Evolutionary conservation across 2,797 vertebrate species (phyloP).

Genomic region (Agapornis canus): DNA sequence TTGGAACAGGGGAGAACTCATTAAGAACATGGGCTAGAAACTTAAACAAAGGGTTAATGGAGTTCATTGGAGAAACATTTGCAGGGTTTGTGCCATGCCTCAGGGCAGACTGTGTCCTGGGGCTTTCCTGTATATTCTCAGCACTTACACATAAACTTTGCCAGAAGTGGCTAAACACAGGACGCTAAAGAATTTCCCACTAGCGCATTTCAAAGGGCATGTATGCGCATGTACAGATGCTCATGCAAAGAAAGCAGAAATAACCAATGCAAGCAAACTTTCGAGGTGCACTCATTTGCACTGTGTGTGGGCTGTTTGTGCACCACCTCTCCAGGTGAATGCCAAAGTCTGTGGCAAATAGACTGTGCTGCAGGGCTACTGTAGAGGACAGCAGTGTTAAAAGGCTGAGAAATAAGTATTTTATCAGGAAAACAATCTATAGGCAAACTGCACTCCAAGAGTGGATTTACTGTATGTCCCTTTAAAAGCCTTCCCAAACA

Average conservation of each 20-base stretch:
- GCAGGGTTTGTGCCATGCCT: not conserved
- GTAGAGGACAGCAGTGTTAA: not conserved
- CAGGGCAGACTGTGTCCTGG: not conserved
- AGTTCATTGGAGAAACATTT: not conserved
- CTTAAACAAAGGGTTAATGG: not conserved
- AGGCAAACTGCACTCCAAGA: not conserved
- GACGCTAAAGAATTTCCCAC: not conserved
- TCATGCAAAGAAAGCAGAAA: not conserved
- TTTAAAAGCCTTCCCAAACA: constrained; percentile 53
- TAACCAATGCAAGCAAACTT: not conserved
- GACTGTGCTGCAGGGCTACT: not conserved
- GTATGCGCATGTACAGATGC: accelerated
- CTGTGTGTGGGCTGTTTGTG: not conserved
- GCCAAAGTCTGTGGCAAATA: not conserved
- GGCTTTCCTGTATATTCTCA: not conserved
- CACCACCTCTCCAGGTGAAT: not conserved
- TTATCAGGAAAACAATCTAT: not conserved
- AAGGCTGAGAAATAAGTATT: not conserved
- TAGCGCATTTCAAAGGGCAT: not conserved
- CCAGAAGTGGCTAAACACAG: not conserved
- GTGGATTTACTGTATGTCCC: constrained; percentile 20
- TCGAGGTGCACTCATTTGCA: not conserved
- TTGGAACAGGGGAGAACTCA: not conserved
- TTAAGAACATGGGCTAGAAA: not conserved
- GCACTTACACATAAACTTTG: not conserved